A percentile compares a stretch with the other conserved stretches of the same genome.
Conservation (phyloP, 2,888 invertebrate species). For the Campaea margaritaria region DNA sequence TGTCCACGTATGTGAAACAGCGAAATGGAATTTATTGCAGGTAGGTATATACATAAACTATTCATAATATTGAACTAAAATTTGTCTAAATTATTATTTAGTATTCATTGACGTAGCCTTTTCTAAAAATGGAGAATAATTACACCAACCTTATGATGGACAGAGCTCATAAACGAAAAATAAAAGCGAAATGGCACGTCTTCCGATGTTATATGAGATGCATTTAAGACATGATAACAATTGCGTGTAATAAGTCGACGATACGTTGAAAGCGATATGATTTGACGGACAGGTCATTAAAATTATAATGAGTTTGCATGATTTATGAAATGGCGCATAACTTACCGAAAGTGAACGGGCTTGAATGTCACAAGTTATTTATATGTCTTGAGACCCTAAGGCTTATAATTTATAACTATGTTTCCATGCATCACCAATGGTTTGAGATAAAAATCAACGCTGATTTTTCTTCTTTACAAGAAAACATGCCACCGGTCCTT, state of each 20-base stretch:
- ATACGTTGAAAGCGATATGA: slow-evolving; percentile 9
- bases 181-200: slow-evolving; percentile 25
- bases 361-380: neutral
- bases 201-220: slow-evolving; percentile 23
- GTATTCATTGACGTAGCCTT: too few species aligned
- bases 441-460: too few species aligned
- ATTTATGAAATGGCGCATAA: slow-evolving; percentile 28
- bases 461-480: too few species aligned
- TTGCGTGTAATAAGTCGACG: slow-evolving; percentile 14
- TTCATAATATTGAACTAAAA: too few species aligned
- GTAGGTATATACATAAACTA: too few species aligned
- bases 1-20: too few species aligned
- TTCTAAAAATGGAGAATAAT: neutral
- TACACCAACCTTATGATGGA: slow-evolving; percentile 2
- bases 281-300: slow-evolving; percentile 30
- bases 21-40: too few species aligned
- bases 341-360: slow-evolving; percentile 11
- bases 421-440: too few species aligned
- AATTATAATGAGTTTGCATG: slow-evolving; percentile 23
- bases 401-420: too few species aligned
- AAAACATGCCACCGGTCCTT: too few species aligned
- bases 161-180: slow-evolving; percentile 8
- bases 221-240: slow-evolving; percentile 22
- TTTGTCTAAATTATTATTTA: too few species aligned
- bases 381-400: too few species aligned